Evolutionary conservation across 2,888 invertebrate species (phyloP).

Genomic region (Esperia sulphurella): DNA sequence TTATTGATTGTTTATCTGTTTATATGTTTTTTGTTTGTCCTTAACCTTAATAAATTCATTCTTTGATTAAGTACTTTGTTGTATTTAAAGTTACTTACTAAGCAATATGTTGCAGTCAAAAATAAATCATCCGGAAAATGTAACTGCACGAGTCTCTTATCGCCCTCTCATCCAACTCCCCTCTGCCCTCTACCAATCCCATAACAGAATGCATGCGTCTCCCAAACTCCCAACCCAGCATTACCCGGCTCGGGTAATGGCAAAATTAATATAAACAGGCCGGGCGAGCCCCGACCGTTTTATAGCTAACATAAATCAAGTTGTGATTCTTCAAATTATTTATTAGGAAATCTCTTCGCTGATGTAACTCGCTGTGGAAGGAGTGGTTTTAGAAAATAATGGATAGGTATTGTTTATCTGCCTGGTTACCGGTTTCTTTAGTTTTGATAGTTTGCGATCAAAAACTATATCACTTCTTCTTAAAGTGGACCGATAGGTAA

Average conservation of each 20-base stretch:
- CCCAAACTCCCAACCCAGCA: neutral
- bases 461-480: too few species aligned
- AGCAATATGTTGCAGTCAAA: too few species aligned
- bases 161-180: neutral
- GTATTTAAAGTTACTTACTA: too few species aligned
- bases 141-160: neutral
- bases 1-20: too few species aligned
- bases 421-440: too few species aligned
- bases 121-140: too few species aligned
- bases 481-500: too few species aligned
- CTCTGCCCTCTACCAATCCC: neutral
- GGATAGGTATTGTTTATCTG: too few species aligned
- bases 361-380: conserved; percentile 13
- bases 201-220: neutral
- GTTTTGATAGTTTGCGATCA: too few species aligned
- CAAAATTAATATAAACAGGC: conserved; percentile 27
- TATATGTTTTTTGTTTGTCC: too few species aligned
- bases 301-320: conserved; percentile 30
- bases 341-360: conserved; percentile 26
- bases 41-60: too few species aligned
- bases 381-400: neutral
- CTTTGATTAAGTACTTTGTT: too few species aligned
- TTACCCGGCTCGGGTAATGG: neutral
- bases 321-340: conserved; percentile 34
- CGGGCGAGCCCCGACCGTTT: conserved; percentile 18